Evolutionary conservation across 2,113 vertebrate genomes (phyloP), one percentile per base, ranked within the genome.

Genomic region (Rhinichthys klamathensis): DNA sequence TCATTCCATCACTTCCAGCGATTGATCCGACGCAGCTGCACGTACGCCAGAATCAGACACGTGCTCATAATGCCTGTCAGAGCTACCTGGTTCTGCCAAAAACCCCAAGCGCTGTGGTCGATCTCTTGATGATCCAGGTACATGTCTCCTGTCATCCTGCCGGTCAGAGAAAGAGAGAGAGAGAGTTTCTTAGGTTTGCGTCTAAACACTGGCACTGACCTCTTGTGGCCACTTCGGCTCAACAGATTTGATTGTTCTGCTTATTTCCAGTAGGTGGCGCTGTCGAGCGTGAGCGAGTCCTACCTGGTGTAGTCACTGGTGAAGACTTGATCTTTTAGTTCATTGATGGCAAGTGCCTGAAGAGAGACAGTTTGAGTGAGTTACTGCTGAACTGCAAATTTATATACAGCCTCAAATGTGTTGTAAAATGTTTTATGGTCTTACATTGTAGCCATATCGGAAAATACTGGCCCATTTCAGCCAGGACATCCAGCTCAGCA

Each of bases 401-500:
- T 16, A 46, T 83, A 69, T 18, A 63, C 25, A 21, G 18, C 1
- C 25, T 25, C 27, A 23, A 27, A 16, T 35, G 13, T 3, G 54
- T 30, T 1, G 54, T 21, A 46, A 65, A 21, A 54, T 61, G 3
- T 13, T 60, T 30, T 15, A 38, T 8, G 32, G 7, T 73, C 94
- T 94, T 91, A 95, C 95, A 67, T 95, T 85, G 60, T 94, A 51
- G 83, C 94, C 95, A 63, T 96, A 95, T 88, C 46, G 90, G 91
- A 95, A 95, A 83, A 96, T 94, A 83, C 95, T 95, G 88, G 93
- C 82, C 94, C 94, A 96, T 78, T 95, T 91, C 82, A 95, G 87
- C 94, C 95, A 95, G 2, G 94, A 94, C 10, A 95, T 90, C 95
- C 95, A 94, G 81, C 58, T 92, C 82, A 95, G 88, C 94, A 96